Base-by-base conservation (phyloP, 2,888 invertebrate species). In the Synergus laeviventris region DNA sequence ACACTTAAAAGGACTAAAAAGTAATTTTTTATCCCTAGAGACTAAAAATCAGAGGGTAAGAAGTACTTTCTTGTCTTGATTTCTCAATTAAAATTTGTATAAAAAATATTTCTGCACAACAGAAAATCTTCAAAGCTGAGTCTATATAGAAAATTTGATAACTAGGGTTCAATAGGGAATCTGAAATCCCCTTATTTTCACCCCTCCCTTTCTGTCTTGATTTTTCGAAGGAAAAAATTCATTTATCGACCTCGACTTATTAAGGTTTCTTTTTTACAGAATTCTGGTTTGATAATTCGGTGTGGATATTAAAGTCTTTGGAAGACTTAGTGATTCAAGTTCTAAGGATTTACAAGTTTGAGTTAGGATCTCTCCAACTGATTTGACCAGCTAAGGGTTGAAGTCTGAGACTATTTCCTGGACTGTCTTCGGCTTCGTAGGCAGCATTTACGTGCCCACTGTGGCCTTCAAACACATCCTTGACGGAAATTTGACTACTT, bases 391-490 rank as follows among this genome's bases (percentile, higher is more conserved):
- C 92, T 86, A 96, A 92, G 38, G 94, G 93, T 83, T 95, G 95
- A 87, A 96, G 92, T 89, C 95, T 94, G 84, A 96, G 91, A 11
- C 96, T 96, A 87, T 95, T 95, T 83, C 93, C 92, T 82, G 95
- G 94, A 78, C 91, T 92, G 12, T 92, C 91, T 76, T 95, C 96
- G 12, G 93, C 94, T 87, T 96, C 96, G 87, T 95, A 97, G 4
- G 94, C 96, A 84, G 95, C 92, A 91, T 97, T 97, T 7, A 95
- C 92, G 88, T 94, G 96, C 74, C 97, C 96, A 79, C 93, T 93
- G 0, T 94, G 94, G 88, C 95, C 95, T 4, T 92, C 92, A 84
- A 97, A 97, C 0, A 97, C 94, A 81, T 96, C 96, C 86, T 96
- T 96, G 9, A 96, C 95, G 82, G 95, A 95, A 83, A 95, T 95